Evolutionary conservation across 2,113 vertebrate species (phyloP).

Genomic region (Probosciger aterrimus): DNA sequence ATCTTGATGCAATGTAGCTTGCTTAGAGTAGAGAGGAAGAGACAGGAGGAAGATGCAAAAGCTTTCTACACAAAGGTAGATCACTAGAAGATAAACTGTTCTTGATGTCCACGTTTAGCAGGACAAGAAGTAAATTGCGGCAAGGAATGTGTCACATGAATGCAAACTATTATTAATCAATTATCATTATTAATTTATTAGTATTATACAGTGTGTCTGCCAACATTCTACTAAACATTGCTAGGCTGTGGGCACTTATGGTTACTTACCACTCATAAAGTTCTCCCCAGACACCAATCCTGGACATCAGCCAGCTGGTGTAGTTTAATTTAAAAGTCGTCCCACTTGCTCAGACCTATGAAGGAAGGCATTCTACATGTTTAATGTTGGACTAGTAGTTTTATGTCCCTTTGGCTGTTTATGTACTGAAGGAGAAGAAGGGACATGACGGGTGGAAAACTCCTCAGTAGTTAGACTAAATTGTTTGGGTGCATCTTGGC

Average conservation of each 20-base stretch:
- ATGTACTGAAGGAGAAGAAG: neutral
- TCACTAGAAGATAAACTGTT: neutral
- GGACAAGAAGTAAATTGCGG: slow-evolving; percentile 13
- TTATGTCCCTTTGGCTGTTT: neutral
- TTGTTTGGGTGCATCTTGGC: neutral
- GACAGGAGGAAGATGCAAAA: neutral
- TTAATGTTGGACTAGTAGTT: neutral
- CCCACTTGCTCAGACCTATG: neutral
- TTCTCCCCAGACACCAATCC: neutral
- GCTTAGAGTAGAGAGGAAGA: neutral
- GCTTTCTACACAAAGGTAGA: neutral
- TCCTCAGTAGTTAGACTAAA: neutral
- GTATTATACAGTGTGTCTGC: neutral
- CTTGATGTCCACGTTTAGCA: neutral
- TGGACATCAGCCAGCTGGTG: slow-evolving; percentile 26
- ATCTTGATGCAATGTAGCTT: neutral
- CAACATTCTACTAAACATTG: slow-evolving; percentile 38
- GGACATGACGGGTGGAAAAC: neutral
- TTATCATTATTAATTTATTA: slow-evolving; percentile 57
- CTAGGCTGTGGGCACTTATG: slow-evolving; percentile 23
- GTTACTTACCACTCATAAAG: slow-evolving; percentile 45
- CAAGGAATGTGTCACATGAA: slow-evolving; percentile 6
- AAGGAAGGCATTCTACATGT: neutral
- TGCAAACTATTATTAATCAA: slow-evolving; percentile 44
- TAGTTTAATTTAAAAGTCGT: slow-evolving; percentile 13